Conservation (phyloP, 2,888 invertebrate species). For the Rutpela maculata region DNA sequence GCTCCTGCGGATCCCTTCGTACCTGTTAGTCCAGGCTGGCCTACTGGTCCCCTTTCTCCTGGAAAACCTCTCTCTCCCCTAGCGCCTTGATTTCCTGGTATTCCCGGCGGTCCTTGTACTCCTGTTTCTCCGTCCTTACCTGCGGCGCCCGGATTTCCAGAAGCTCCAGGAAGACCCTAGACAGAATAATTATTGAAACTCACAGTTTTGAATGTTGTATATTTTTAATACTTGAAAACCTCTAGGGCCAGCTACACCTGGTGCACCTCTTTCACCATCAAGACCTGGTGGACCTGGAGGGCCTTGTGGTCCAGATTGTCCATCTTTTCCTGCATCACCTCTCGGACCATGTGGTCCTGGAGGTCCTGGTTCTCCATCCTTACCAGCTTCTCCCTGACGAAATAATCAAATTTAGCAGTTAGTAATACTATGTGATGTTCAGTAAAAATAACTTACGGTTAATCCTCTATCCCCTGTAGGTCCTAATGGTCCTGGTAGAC, state of each 20-base stretch:
- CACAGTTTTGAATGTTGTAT: slow-evolving; percentile 2
- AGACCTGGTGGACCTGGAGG: slow-evolving; percentile 83
- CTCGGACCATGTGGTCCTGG: slow-evolving; percentile 86
- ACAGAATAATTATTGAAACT: neutral
- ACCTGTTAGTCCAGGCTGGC: slow-evolving; percentile 81
- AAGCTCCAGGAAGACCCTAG: slow-evolving; percentile 80
- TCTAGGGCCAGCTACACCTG: slow-evolving; percentile 85
- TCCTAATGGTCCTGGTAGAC: slow-evolving; percentile 86
- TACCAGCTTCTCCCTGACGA: slow-evolving; percentile 84
- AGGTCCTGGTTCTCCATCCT: slow-evolving; percentile 86
- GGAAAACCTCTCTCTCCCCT: slow-evolving; percentile 83
- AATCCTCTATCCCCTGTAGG: slow-evolving; percentile 86
- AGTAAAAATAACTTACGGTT: slow-evolving; percentile 74
- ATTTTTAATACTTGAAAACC: slow-evolving; percentile 82
- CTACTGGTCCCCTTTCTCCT: slow-evolving; percentile 84
- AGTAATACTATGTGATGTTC: neutral
- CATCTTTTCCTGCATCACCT: slow-evolving; percentile 88
- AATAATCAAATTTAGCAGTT: neutral
- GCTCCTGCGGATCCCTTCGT: slow-evolving; percentile 80
- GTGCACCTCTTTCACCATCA: slow-evolving; percentile 85
- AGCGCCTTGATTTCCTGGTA: slow-evolving; percentile 76
- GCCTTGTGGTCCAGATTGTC: slow-evolving; percentile 84
- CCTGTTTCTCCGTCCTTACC: slow-evolving; percentile 91
- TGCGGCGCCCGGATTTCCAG: slow-evolving; percentile 83
- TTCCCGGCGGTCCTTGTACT: slow-evolving; percentile 79